Evolutionary conservation across 2,888 invertebrate genomes (phyloP).

Genomic region (Cryptocephalus primarius): DNA sequence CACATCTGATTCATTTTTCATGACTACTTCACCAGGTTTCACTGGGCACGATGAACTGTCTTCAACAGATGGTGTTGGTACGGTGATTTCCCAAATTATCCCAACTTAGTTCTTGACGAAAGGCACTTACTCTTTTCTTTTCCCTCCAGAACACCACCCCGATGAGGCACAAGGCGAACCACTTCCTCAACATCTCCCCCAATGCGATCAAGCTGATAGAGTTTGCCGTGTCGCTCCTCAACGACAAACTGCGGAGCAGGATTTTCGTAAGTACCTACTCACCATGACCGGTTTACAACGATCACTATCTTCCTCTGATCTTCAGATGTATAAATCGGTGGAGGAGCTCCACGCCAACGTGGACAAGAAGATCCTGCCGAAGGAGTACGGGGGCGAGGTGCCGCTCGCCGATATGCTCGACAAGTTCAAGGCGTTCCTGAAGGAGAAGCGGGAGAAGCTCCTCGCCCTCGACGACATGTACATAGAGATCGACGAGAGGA

Average conservation of each 20-base stretch:
- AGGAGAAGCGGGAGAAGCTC: conserved; percentile 52
- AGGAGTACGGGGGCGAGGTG: conserved; percentile 80
- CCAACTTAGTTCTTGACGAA: too few relatives aligned
- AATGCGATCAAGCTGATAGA: conserved; percentile 75
- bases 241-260: conserved; percentile 72
- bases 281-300: not conserved
- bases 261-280: conserved; percentile 51
- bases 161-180: conserved; percentile 81
- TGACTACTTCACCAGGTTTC: too few relatives aligned
- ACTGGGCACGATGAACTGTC: too few relatives aligned
- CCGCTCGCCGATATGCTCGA: conserved; percentile 73
- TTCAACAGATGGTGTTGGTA: too few relatives aligned
- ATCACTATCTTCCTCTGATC: conserved; percentile 1
- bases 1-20: too few relatives aligned
- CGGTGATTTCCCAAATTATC: too few relatives aligned
- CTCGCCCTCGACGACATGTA: conserved; percentile 66
- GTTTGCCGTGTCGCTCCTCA: conserved; percentile 69
- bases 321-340: conserved; percentile 61
- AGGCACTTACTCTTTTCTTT: too few relatives aligned
- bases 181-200: conserved; percentile 75
- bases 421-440: conserved; percentile 54
- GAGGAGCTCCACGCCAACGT: conserved; percentile 63
- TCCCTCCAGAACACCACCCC: conserved; percentile 67
- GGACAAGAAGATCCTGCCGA: conserved; percentile 65
- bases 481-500: conserved; percentile 52